phyloP scores from a whole-genome alignment of 2,797 vertebrate genomes.

The Diplodus sargus region DNA sequence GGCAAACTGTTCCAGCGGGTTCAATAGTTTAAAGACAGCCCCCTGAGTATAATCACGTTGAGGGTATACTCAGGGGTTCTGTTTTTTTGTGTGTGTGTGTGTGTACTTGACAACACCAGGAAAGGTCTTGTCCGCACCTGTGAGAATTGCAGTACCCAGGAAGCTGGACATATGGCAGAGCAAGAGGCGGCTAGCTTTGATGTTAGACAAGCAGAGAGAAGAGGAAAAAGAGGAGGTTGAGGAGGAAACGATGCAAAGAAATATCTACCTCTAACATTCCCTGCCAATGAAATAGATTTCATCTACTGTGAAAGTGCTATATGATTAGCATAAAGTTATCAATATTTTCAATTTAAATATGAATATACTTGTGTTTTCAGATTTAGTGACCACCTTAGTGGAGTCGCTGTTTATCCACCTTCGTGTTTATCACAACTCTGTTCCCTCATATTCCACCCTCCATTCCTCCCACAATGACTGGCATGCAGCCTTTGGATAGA shows the following conservation, averaged over 20 bases:
- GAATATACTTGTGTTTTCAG: background rate
- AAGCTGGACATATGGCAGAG: constrained; percentile 64
- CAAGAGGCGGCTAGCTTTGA: constrained; percentile 62
- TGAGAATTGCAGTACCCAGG: constrained; percentile 38
- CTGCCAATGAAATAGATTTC: background rate
- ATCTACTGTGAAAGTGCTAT: background rate
- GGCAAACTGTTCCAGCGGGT: constrained; percentile 27
- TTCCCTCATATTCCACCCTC: constrained; percentile 3
- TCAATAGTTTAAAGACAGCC: constrained; percentile 34
- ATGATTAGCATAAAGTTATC: background rate
- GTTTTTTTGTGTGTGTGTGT: background rate
- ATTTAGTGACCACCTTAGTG: background rate
- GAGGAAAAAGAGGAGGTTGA: background rate
- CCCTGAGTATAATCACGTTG: constrained; percentile 17
- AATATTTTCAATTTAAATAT: background rate
- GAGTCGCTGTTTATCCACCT: background rate
- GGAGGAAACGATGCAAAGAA: constrained; percentile 1
- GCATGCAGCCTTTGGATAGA: constrained; percentile 14
- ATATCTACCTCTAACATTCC: background rate
- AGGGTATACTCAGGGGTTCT: constrained; percentile 9
- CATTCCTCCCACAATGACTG: constrained; percentile 15
- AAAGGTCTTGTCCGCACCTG: constrained; percentile 11
- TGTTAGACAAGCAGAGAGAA: constrained; percentile 35
- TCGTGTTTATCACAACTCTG: constrained; percentile 12
- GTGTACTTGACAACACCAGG: background rate